These are phyloP conservation scores for Drosophila kepulauana DNA, from an alignment of 1,140 invertebrate genomes.

Conservation along the genomic window DNA sequence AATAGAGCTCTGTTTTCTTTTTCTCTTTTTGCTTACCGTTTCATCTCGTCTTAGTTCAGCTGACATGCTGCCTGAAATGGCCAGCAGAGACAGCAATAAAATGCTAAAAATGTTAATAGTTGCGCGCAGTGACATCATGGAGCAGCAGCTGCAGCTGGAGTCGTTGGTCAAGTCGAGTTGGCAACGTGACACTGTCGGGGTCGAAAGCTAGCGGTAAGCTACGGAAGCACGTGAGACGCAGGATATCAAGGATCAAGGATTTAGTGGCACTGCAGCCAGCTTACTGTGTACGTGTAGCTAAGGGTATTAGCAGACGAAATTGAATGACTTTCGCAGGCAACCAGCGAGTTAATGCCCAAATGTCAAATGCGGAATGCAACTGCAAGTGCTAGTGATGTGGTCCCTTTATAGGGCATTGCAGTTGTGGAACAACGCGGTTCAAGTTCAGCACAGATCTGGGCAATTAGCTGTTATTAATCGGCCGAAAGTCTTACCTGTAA, in stretches of 20 bases:
- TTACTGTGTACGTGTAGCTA: conserved; percentile 38
- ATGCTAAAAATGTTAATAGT: conserved; percentile 52
- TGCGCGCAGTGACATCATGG: conserved; percentile 38
- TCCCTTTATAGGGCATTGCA: conserved; percentile 34
- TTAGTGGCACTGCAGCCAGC: conserved; percentile 57
- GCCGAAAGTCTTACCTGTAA: conserved; percentile 32
- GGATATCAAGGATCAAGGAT: conserved; percentile 53
- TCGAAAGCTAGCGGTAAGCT: conserved; percentile 60
- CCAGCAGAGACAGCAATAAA: conserved; percentile 45
- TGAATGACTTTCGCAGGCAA: conserved; percentile 58
- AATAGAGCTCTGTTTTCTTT: not conserved
- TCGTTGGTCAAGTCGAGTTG: conserved; percentile 36
- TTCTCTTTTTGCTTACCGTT: conserved; percentile 40
- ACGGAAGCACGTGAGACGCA: conserved; percentile 61
- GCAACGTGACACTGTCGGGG: conserved; percentile 41
- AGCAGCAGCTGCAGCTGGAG: conserved; percentile 1
- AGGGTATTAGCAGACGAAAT: conserved; percentile 55
- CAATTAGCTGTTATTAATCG: conserved; percentile 48
- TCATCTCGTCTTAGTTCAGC: conserved; percentile 59
- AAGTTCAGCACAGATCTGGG: conserved; percentile 29
- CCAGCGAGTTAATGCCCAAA: conserved; percentile 19
- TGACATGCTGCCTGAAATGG: conserved; percentile 14
- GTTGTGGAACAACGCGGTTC: not conserved
- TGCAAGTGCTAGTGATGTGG: conserved; percentile 24
- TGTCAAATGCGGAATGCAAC: conserved; percentile 28